Conservation (phyloP, 2,113 vertebrate species). For the Choloepus hoffmanni region DNA sequence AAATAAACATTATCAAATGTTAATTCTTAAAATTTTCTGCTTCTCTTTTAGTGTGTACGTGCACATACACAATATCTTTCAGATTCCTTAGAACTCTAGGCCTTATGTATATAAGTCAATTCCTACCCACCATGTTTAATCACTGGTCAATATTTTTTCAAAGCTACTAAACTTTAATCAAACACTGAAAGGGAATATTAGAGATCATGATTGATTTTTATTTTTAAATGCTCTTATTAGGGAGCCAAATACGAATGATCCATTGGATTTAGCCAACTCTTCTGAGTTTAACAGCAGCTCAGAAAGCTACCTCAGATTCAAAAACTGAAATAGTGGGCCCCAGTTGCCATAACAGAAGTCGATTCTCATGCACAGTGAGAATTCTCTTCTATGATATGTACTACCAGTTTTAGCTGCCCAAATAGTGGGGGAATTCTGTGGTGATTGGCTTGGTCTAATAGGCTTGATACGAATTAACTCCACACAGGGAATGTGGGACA, state of each 20-base stretch:
- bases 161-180: conserved; percentile 31
- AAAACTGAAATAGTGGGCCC: neutral
- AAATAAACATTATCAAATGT: conserved; percentile 42
- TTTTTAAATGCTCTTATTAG: neutral
- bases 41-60: neutral
- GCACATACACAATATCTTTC: neutral
- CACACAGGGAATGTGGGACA: neutral
- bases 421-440: neutral
- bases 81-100: neutral
- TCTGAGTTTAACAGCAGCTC: neutral
- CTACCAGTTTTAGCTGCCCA: neutral
- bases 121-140: conserved; percentile 11
- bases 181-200: neutral
- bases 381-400: neutral
- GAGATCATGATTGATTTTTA: neutral
- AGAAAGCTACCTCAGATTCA: neutral
- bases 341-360: neutral
- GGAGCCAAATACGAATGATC: neutral
- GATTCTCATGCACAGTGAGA: neutral
- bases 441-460: neutral
- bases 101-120: neutral
- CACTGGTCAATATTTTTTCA: conserved; percentile 2
- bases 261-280: neutral
- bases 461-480: neutral
- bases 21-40: neutral